These are phyloP conservation scores for Drepana falcataria DNA, from an alignment of 2,888 invertebrate genomes.

Conservation along the genomic window DNA sequence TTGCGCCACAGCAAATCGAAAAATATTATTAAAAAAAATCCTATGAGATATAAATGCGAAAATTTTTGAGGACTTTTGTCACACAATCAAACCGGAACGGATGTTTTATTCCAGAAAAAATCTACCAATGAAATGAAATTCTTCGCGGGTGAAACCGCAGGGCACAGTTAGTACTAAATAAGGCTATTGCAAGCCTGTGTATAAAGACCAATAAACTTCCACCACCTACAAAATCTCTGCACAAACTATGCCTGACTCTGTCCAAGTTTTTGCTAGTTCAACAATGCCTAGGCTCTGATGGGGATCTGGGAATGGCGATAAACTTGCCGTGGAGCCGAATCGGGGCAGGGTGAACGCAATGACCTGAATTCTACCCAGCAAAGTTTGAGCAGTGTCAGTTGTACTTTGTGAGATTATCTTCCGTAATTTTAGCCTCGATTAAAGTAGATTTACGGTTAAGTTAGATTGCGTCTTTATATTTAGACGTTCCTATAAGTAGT, in stretches of 20 bases:
- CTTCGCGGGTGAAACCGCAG: too few relatives aligned
- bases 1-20: too few relatives aligned
- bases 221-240: neutral
- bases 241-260: neutral
- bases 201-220: neutral
- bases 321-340: neutral
- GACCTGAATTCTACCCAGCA: neutral
- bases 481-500: constrained; percentile 45
- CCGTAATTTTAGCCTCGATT: constrained; percentile 26
- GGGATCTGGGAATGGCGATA: neutral
- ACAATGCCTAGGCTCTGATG: neutral
- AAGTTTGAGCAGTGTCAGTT: constrained; percentile 7
- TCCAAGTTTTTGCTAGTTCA: neutral
- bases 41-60: too few relatives aligned
- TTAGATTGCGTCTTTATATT: constrained; percentile 27
- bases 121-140: too few relatives aligned
- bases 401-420: constrained; percentile 10
- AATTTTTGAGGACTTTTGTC: neutral
- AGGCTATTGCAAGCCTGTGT: neutral
- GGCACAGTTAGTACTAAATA: too few relatives aligned
- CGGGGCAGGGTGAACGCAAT: too few relatives aligned
- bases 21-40: too few relatives aligned
- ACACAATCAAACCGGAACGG: neutral
- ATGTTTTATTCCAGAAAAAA: neutral
- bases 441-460: constrained; percentile 26